Evolutionary conservation across 2,797 vertebrate genomes (phyloP), one percentile per base, ranked within the genome.

Genomic region (Pangasius macronema): DNA sequence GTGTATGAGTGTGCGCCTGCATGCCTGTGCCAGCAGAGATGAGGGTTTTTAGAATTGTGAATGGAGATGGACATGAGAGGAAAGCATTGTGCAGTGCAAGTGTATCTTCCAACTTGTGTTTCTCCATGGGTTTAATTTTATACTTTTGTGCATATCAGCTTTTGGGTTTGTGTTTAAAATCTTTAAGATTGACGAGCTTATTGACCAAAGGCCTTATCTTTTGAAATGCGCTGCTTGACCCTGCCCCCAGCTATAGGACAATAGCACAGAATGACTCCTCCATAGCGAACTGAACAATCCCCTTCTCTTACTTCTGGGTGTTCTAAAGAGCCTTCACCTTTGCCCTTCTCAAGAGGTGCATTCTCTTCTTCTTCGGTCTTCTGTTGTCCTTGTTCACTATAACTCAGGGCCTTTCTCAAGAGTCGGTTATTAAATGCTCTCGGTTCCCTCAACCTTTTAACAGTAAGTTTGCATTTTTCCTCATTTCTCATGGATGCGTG

Each of bases 241-340:
- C 55, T 77, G 59, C 84, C 77, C 80, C 86, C 68, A 55, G 46
- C 79, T 81, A 27, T 75, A 61, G 86, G 73, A 90, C 84, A 89
- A 89, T 85, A 65, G 84, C 79, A 86, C 49, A 36, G 46, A 89
- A 73, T 76, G 57, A 67, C 77, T 86, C 84, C 86, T 22, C 42
- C 75, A 46, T 61, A 61, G 42, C 30, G 82, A 75, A 83, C 53
- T 82, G 63, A 83, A 68, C 61, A 73, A 77, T 46, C 39, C 75
- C 86, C 83, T 82, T 83, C 55, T 86, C 79, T 89, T 84, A 84
- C 57, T 87, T 82, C 87, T 88, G 86, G 63, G 85, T 83, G 65
- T 85, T 81, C 81, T 82, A 82, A 85, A 63, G 75, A 57, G 57
- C 30, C 80, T 85, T 89, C 72, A 88, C 89, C 87, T 90, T 89